Conservation (phyloP, 2,888 invertebrate genomes). For the Drosophila tripunctata region DNA sequence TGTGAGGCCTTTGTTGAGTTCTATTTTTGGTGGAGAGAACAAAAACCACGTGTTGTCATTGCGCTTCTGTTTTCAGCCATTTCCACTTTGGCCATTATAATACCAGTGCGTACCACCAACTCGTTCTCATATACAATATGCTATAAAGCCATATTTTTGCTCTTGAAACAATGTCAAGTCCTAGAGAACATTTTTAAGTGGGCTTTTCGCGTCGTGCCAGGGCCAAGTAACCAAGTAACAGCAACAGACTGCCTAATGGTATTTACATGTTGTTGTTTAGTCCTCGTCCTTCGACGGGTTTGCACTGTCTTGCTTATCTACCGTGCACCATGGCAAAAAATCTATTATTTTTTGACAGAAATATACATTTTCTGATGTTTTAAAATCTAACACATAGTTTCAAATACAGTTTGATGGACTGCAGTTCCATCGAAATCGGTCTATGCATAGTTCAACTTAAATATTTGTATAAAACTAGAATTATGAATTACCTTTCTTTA, state of each 20-base stretch:
- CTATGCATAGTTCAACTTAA: too few species aligned
- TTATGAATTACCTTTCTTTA: too few species aligned
- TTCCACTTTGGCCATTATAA: conserved; percentile 36
- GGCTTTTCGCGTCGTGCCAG: conserved; percentile 38
- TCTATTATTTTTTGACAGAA: background rate
- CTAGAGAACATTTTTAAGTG: conserved; percentile 69
- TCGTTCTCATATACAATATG: conserved; percentile 29
- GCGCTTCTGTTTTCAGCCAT: conserved; percentile 9
- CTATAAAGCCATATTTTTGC: conserved; percentile 71
- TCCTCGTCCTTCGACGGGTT: conserved; percentile 38
- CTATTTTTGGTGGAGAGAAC: conserved; percentile 4
- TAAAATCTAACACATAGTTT: too few species aligned
- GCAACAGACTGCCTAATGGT: conserved; percentile 63
- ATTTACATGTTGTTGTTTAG: conserved; percentile 64
- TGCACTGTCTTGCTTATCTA: conserved; percentile 61
- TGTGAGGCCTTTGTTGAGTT: background rate
- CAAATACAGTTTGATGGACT: too few species aligned
- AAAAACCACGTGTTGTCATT: conserved; percentile 36
- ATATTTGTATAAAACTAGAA: too few species aligned
- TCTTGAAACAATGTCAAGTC: conserved; percentile 79
- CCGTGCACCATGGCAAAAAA: background rate
- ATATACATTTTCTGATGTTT: too few species aligned
- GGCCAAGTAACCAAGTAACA: conserved; percentile 33
- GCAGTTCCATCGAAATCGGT: too few species aligned
- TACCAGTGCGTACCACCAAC: conserved; percentile 14